phyloP scores from a whole-genome alignment of 30 jellyfish, hydroid and myxozoan species.

The Mastigias papua region DNA sequence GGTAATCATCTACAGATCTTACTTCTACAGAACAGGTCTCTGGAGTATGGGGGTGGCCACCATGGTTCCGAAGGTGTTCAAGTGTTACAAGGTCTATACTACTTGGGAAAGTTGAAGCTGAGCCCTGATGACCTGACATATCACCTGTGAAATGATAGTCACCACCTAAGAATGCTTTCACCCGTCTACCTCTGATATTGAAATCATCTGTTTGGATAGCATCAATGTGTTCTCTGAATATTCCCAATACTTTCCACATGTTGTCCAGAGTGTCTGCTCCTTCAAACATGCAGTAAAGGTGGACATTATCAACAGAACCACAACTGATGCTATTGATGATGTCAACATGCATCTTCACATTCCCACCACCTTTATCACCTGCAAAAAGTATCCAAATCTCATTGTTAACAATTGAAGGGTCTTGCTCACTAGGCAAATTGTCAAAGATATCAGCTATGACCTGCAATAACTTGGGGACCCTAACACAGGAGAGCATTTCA shows the following conservation, averaged over 20 bases:
- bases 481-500: constrained; percentile 43
- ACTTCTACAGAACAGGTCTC: neutral
- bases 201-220: constrained; percentile 55
- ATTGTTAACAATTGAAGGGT: constrained; percentile 33
- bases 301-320: constrained; percentile 56
- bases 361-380: constrained; percentile 70
- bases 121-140: constrained; percentile 49
- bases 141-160: constrained; percentile 41
- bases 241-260: constrained; percentile 3
- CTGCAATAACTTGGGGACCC: neutral
- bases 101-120: constrained; percentile 40
- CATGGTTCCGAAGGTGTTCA: neutral
- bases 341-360: constrained; percentile 44
- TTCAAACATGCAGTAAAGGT: constrained; percentile 47
- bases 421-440: constrained; percentile 50
- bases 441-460: neutral
- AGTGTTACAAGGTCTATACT: neutral
- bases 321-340: constrained; percentile 52
- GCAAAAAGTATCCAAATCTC: constrained; percentile 45
- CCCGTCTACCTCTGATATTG: constrained; percentile 13
- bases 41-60: constrained; percentile 34
- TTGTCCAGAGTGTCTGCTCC: constrained; percentile 57
- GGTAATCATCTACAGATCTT: constrained; percentile 46
- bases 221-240: neutral
- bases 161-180: constrained; percentile 23